Conservation (phyloP, 2,113 vertebrate genomes). For the Solenodon paradoxus region DNA sequence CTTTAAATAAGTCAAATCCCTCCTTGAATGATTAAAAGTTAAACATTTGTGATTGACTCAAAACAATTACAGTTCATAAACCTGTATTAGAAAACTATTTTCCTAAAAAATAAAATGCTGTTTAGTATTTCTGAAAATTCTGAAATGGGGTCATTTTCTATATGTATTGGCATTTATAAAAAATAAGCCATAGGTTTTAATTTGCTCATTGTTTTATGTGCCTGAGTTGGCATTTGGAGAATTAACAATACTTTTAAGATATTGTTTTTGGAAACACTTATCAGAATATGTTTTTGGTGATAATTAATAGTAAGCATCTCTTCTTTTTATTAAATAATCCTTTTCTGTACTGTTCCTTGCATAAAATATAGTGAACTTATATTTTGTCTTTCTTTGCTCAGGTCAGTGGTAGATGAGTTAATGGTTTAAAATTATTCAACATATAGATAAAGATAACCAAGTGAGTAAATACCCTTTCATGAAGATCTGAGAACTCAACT, state of each 20-base stretch:
- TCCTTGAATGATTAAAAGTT: slow-evolving; percentile 27
- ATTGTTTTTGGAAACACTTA: background rate
- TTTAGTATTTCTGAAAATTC: slow-evolving; percentile 1
- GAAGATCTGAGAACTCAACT: background rate
- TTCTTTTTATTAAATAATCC: background rate
- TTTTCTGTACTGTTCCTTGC: background rate
- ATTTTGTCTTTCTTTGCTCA: background rate
- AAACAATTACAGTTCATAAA: background rate
- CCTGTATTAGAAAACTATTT: background rate
- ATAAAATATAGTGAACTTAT: background rate
- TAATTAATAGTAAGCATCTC: background rate
- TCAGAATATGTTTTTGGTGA: background rate
- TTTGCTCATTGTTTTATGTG: background rate
- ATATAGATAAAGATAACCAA: background rate
- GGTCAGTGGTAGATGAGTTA: background rate
- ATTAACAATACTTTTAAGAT: background rate
- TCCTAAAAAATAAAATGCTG: background rate
- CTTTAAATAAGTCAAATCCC: background rate
- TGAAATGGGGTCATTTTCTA: background rate
- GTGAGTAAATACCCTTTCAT: background rate
- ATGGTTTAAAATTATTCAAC: background rate
- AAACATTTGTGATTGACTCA: background rate
- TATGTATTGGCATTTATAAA: background rate
- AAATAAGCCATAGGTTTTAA: background rate
- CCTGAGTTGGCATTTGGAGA: background rate